These are phyloP conservation scores for Brotula barbata DNA, from an alignment of 2,797 vertebrate genomes.

Conservation along the genomic window DNA sequence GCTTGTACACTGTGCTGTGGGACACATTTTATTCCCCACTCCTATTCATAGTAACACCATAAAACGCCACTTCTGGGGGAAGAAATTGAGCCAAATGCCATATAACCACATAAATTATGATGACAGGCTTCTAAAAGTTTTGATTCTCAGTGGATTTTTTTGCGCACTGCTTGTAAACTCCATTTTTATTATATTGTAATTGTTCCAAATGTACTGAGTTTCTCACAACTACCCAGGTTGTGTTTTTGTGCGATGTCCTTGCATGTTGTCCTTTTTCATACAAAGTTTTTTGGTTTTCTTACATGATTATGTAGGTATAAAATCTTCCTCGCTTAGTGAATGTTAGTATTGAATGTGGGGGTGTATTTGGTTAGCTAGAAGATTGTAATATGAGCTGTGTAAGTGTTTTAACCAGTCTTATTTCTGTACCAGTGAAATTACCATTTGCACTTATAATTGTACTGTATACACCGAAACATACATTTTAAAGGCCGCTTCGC, in stretches of 20 bases:
- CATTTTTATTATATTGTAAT: slow-evolving; percentile 3
- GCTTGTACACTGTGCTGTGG: slow-evolving; percentile 1
- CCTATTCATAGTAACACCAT: background rate
- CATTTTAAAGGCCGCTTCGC: background rate
- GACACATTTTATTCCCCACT: background rate
- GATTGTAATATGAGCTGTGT: slow-evolving; percentile 14
- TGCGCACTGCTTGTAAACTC: slow-evolving; percentile 1
- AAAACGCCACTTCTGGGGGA: background rate
- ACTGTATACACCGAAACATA: slow-evolving; percentile 25
- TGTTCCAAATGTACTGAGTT: no score
- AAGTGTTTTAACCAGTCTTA: slow-evolving; percentile 16
- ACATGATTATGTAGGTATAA: slow-evolving; percentile 29
- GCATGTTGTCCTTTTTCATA: slow-evolving; percentile 57
- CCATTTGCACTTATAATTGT: slow-evolving; percentile 40
- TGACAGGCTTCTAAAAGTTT: no score
- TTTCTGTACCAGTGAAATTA: slow-evolving; percentile 18
- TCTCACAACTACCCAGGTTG: background rate
- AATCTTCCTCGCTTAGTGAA: slow-evolving; percentile 24
- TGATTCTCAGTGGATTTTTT: background rate
- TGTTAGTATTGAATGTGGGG: slow-evolving; percentile 26
- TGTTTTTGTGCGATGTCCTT: slow-evolving; percentile 27
- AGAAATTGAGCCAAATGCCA: background rate
- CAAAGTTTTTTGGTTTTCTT: slow-evolving; percentile 31
- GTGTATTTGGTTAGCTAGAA: slow-evolving; percentile 17
- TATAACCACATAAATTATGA: background rate